phyloP scores from a whole-genome alignment of 1,140 invertebrate genomes.

The silkworm (Bombyx mori) region DNA sequence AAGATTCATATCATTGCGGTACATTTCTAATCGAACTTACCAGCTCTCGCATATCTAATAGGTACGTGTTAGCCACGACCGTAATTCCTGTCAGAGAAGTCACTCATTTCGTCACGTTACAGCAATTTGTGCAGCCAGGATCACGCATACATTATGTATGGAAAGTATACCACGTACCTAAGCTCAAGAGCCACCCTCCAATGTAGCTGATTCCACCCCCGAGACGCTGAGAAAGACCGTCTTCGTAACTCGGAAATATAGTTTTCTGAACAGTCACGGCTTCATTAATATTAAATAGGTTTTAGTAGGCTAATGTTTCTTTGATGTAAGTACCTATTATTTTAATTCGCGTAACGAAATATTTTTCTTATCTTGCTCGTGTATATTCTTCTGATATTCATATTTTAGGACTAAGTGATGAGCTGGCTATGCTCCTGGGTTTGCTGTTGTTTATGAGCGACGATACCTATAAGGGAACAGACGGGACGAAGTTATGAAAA shows the following conservation, averaged over 20 bases:
- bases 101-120: constrained; percentile 11
- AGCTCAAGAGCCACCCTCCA: constrained; percentile 16
- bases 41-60: no score
- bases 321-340: not conserved
- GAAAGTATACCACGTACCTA: constrained; percentile 15
- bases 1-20: no score
- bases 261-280: constrained; percentile 16
- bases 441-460: no score
- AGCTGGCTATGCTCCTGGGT: no score
- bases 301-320: not conserved
- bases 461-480: no score
- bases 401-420: no score
- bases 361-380: no score
- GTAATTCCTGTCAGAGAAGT: no score
- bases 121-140: constrained; percentile 13
- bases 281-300: not conserved
- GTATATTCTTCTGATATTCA: no score
- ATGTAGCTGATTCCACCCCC: constrained; percentile 22
- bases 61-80: no score
- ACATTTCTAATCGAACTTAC: no score
- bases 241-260: constrained; percentile 17
- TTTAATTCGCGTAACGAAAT: not conserved
- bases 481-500: no score
- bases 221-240: constrained; percentile 13
- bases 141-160: constrained; percentile 21